Conservation (phyloP, 2,113 vertebrate species). For the Boulengeromyrus knoepffleri region DNA sequence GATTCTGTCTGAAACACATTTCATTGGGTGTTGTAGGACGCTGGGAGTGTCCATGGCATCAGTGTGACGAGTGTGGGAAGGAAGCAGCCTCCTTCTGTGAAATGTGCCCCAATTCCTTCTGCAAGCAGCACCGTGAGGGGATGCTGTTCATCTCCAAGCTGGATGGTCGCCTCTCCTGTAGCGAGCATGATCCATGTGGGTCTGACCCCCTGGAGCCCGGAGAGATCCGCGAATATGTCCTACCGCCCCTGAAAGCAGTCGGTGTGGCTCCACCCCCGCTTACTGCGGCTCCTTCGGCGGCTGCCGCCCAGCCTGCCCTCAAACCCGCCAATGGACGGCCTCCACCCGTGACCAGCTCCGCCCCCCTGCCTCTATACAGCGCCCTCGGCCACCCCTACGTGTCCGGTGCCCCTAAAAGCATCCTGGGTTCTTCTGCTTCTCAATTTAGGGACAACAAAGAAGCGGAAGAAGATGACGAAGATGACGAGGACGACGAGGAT, state of each 20-base stretch:
- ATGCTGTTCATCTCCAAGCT: slow-evolving; percentile 98
- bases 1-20: neutral
- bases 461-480: slow-evolving; percentile 20
- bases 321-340: slow-evolving; percentile 45
- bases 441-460: slow-evolving; percentile 38
- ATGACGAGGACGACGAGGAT: slow-evolving; percentile 21
- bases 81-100: slow-evolving; percentile 94
- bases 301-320: slow-evolving; percentile 11
- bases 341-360: slow-evolving; percentile 54
- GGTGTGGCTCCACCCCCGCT: slow-evolving; percentile 10
- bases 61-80: slow-evolving; percentile 87
- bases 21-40: slow-evolving; percentile 68
- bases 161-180: slow-evolving; percentile 89
- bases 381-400: slow-evolving; percentile 40
- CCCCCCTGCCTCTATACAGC: slow-evolving; percentile 48
- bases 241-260: slow-evolving; percentile 1
- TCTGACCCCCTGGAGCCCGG: slow-evolving; percentile 90
- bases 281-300: slow-evolving; percentile 31
- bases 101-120: slow-evolving; percentile 98
- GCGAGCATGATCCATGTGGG: slow-evolving; percentile 94
- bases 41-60: slow-evolving; percentile 98
- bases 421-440: slow-evolving; percentile 18
- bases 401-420: slow-evolving; percentile 29
- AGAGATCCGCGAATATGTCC: slow-evolving; percentile 86
- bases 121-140: slow-evolving; percentile 87